These are phyloP conservation scores for Pollenia amentaria DNA, from an alignment of 2,888 invertebrate species.

Conservation along the genomic window DNA sequence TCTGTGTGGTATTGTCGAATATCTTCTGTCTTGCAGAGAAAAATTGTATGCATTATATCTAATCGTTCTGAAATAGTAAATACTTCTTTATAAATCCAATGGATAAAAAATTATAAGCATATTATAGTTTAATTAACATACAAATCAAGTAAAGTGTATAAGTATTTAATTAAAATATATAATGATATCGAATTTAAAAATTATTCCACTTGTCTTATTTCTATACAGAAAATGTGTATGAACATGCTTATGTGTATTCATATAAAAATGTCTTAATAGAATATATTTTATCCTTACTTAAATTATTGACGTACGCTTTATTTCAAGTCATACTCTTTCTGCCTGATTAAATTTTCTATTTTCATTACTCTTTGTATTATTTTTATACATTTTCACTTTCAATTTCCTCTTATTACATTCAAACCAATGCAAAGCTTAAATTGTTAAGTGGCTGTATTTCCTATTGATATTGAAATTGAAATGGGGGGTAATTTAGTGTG, in stretches of 20 bases:
- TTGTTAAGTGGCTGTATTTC: constrained; percentile 59
- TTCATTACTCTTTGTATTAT: constrained; percentile 25
- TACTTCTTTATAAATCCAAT: too few species aligned
- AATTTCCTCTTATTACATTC: constrained; percentile 33
- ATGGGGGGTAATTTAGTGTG: neutral
- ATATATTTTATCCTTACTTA: neutral
- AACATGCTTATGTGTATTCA: too few species aligned
- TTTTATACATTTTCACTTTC: constrained; percentile 53
- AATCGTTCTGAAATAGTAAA: too few species aligned
- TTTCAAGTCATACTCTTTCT: constrained; percentile 40
- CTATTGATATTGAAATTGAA: constrained; percentile 47
- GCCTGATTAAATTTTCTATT: constrained; percentile 61
- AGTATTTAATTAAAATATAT: too few species aligned
- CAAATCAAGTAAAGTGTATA: too few species aligned
- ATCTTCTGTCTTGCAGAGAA: too few species aligned
- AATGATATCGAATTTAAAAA: too few species aligned
- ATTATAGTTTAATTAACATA: too few species aligned
- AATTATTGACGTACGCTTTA: constrained; percentile 17
- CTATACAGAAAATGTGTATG: too few species aligned
- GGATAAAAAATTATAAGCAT: too few species aligned
- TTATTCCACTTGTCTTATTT: neutral
- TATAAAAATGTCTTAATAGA: neutral
- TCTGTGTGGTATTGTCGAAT: too few species aligned
- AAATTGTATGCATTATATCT: too few species aligned
- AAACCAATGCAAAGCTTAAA: constrained; percentile 27